These are phyloP conservation scores for Sminthurides aquaticus DNA, from an alignment of 2,888 invertebrate genomes.

Conservation along the genomic window DNA sequence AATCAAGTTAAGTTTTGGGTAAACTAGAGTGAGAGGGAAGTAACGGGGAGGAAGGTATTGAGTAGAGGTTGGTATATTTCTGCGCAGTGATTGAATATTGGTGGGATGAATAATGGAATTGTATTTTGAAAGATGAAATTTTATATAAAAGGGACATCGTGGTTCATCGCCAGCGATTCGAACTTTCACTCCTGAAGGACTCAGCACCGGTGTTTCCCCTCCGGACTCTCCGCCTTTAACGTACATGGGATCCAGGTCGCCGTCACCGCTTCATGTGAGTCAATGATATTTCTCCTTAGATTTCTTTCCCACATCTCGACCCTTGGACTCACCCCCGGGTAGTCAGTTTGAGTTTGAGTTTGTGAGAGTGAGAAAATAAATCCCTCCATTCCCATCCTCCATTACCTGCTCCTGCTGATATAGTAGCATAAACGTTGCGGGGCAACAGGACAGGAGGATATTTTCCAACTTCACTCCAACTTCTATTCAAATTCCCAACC, in stretches of 20 bases:
- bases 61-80: background rate
- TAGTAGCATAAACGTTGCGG: no score
- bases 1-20: background rate
- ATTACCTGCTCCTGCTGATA: no score
- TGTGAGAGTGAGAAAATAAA: background rate
- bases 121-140: slow-evolving; percentile 1
- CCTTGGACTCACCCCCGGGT: background rate
- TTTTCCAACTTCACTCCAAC: no score
- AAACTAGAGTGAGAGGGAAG: background rate
- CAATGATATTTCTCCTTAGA: background rate
- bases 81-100: slow-evolving; percentile 4
- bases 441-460: no score
- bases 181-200: slow-evolving; percentile 74
- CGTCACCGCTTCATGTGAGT: slow-evolving; percentile 59
- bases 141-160: slow-evolving; percentile 52
- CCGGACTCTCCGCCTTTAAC: slow-evolving; percentile 43
- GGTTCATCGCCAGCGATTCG: slow-evolving; percentile 77
- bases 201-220: slow-evolving; percentile 46
- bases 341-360: background rate
- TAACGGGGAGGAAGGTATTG: background rate
- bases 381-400: background rate
- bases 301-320: background rate
- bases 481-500: no score
- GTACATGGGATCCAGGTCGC: slow-evolving; percentile 53
- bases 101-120: slow-evolving; percentile 5